Evolutionary conservation across 2,888 invertebrate genomes (phyloP), one percentile per base, ranked within the genome.

Genomic region (Labia minor): DNA sequence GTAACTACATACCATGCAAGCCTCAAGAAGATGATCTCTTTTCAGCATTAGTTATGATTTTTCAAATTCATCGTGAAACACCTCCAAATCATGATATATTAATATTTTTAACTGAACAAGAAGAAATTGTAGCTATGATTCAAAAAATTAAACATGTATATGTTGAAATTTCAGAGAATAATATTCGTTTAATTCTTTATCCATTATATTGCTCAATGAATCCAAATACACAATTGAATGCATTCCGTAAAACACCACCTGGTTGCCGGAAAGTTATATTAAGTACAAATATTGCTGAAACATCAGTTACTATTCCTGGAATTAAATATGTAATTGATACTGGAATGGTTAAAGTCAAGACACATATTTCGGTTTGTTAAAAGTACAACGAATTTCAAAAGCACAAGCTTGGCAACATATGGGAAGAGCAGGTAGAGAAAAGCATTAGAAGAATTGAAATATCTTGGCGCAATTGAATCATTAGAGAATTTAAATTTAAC

Each of bases 361-460:
- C 77, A 76, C 71, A 26, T 26, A 26, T 64, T 81, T 95, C 70
- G 95, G 95, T 77, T 80, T 90, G 21, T 79, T 97, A 68, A 86
- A 86, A 74, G 88, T 95, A 33, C 86, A 89, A 70, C 81, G 85
- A 72, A 86, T 94, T 72, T 92, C 96, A 19, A 90, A 92, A 78
- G 94, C 95, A 33, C 95, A 96, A 78, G 90, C 92, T 11, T 89
- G 91, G 87, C 97, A 97, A 80, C 82, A 97, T 71, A 86, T 92
- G 11, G 97, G 97, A 0, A 83, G 97, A 71, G 95, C 95, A 11
- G 96, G 95, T 19, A 85, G 97, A 68, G 92, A 94, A 74, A 74
- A 70, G 81, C 82, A 0, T 70, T 81, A 33, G 73, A 77, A 33
- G 78, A 81, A 71, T 74, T 83, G 26, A 73, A 75, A 61, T 72